A percentile compares a stretch with the other conserved stretches of the same genome.
Evolutionary conservation across 2,797 vertebrate genomes (phyloP).

Genomic region (Botia kubotai): DNA sequence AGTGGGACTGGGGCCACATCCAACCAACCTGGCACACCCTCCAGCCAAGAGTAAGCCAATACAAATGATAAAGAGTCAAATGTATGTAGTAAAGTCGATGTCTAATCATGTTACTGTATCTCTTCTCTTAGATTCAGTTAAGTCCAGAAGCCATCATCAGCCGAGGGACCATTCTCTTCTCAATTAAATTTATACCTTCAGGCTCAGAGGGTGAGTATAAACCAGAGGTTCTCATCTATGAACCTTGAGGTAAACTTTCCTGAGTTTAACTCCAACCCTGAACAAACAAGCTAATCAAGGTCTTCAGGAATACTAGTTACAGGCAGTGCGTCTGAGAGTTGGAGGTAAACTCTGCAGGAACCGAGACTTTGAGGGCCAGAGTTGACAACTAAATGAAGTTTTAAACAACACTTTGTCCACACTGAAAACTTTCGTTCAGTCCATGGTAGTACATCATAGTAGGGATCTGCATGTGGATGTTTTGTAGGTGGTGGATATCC

Average conservation of each 20-base stretch:
- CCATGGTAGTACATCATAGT: not conserved
- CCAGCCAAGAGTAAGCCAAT: slow-evolving; percentile 84
- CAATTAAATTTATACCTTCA: slow-evolving; percentile 86
- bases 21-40: slow-evolving; percentile 85
- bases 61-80: not conserved
- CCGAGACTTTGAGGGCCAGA: no score
- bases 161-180: slow-evolving; percentile 84
- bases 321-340: no score
- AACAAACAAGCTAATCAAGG: no score
- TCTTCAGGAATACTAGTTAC: no score
- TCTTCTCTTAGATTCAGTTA: slow-evolving; percentile 75
- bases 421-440: not conserved
- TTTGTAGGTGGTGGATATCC: slow-evolving; percentile 82
- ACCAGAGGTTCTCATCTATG: no score
- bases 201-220: slow-evolving; percentile 78
- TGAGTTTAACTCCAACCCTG: no score
- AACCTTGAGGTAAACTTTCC: no score
- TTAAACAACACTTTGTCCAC: no score
- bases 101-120: slow-evolving; percentile 9
- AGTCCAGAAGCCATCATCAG: slow-evolving; percentile 78
- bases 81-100: not conserved
- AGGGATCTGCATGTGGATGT: not conserved
- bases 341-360: no score
- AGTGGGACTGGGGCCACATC: slow-evolving; percentile 88
- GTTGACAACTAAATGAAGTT: no score